Percentiles rank a stretch among this genome's conserved stretches.
phyloP scores from a whole-genome alignment of 2,113 vertebrate genomes.

The Emydocephalus ijimae region DNA sequence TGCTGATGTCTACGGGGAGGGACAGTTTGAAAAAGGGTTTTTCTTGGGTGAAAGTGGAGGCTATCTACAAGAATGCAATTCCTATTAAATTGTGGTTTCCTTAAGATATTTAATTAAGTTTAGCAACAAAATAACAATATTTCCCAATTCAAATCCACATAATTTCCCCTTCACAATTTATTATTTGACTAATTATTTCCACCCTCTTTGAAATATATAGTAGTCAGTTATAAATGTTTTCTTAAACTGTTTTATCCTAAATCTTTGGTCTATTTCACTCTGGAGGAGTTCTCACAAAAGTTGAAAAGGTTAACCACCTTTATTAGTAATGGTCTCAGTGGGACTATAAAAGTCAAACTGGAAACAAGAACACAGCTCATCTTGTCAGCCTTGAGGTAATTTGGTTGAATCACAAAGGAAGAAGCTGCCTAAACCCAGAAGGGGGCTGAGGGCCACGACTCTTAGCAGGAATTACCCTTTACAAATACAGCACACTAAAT shows the following conservation, averaged over 20 bases:
- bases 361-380: conserved; percentile 24
- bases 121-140: neutral
- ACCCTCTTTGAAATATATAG: neutral
- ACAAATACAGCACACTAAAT: neutral
- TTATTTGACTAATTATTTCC: neutral
- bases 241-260: neutral
- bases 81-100: neutral
- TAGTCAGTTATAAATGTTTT: conserved; percentile 17
- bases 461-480: neutral
- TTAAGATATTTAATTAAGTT: neutral
- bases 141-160: neutral
- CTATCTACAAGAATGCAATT: fast-evolving
- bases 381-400: conserved; percentile 24
- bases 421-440: conserved; percentile 4
- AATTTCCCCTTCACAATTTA: neutral
- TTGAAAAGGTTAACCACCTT: conserved; percentile 31
- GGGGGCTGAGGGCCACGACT: neutral
- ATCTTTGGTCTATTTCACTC: conserved; percentile 18
- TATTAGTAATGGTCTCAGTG: conserved; percentile 25
- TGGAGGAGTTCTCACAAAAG: conserved; percentile 1
- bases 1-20: neutral
- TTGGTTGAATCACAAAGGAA: conserved; percentile 30
- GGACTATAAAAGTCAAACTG: conserved; percentile 30
- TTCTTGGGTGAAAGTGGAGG: neutral
- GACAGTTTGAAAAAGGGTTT: neutral